Evolutionary conservation across 1,140 invertebrate genomes (phyloP), one percentile per base, ranked within the genome.

Genomic region (Macrobrachium nipponense): DNA sequence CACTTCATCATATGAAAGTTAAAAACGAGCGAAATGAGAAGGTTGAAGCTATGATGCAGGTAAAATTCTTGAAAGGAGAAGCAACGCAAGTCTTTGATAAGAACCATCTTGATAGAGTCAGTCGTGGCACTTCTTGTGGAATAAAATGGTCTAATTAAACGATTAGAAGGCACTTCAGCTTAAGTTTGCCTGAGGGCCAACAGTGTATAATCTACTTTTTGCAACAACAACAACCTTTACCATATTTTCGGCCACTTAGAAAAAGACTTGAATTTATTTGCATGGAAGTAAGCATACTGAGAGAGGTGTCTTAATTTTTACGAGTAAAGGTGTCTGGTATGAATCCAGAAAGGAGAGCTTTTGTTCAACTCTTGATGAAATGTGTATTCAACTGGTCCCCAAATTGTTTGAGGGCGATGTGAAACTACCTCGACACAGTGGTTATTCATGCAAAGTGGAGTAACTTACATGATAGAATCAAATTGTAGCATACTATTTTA

Each of bases 141-240:
- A 27, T 36, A 20, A 64, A 66, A n/a, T 80, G 78, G 78, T 64
- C 78, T 17, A 43, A 62, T 43, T 61, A 80, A 15, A 80, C 78
- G 1, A 80, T 80, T 15, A 66, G 62, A 64, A 80, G 20, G 78
- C 20, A 23, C 78, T 80, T 27, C 78, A 66, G 61, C 78, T 80
- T 18, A 43, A 0, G 23, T 66, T 43, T 64, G 61, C 61, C 11
- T 80, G 78, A 66, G 61, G 78, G 7, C 1, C 61, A 11, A n/a
- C 60, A 36, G 78, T 61, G 20, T 80, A 80, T 15, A 18, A 64
- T 43, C 11, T 66, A 18, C 23, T 80, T 6, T 6, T n/a, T 80
- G 61, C 12, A 61, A 36, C 78, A 80, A 44, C 27, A 80, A 14
- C 78, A 66, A 17, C 27, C 27, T 4, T 36, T 1, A 36, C 27